Evolutionary conservation across 2,797 vertebrate species (phyloP).

Genomic region (Gouania willdenowi): DNA sequence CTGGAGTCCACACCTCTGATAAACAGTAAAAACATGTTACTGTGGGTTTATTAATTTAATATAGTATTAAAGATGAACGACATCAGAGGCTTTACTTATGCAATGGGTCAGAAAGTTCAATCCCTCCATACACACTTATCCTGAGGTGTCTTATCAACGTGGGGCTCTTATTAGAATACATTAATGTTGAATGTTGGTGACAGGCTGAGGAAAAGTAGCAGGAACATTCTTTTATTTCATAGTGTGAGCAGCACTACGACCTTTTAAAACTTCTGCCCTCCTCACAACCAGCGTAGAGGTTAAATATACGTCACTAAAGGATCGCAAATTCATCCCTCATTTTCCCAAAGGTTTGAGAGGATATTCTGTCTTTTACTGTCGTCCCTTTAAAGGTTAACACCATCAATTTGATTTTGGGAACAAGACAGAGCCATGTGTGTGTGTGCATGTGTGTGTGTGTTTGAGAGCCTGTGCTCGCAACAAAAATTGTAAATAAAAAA

Average conservation of each 20-base stretch:
- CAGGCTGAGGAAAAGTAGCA: slow-evolving; percentile 1
- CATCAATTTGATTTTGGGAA: slow-evolving; percentile 34
- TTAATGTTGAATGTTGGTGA: not conserved
- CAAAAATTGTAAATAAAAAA: too few relatives aligned
- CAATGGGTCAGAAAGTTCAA: not conserved
- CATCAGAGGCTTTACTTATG: too few relatives aligned
- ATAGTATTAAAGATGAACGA: too few relatives aligned
- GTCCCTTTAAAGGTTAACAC: slow-evolving; percentile 39
- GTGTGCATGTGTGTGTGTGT: not conserved
- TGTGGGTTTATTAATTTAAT: too few relatives aligned
- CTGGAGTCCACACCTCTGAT: too few relatives aligned
- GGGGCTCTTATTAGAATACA: slow-evolving; percentile 16
- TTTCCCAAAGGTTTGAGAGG: not conserved
- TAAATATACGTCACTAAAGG: slow-evolving; percentile 36
- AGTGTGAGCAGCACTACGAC: slow-evolving; percentile 23
- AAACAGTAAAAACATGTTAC: too few relatives aligned
- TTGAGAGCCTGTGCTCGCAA: not conserved
- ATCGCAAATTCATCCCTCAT: not conserved
- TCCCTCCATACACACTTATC: not conserved
- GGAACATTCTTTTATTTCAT: slow-evolving; percentile 8
- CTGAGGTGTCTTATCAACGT: not conserved
- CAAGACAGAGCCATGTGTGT: not conserved
- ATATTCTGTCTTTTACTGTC: slow-evolving; percentile 1
- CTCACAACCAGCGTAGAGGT: slow-evolving; percentile 34
- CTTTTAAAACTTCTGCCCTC: slow-evolving; percentile 25